Base-by-base conservation (phyloP, 2,113 vertebrate genomes). In the Plecturocebus donacophilus region DNA sequence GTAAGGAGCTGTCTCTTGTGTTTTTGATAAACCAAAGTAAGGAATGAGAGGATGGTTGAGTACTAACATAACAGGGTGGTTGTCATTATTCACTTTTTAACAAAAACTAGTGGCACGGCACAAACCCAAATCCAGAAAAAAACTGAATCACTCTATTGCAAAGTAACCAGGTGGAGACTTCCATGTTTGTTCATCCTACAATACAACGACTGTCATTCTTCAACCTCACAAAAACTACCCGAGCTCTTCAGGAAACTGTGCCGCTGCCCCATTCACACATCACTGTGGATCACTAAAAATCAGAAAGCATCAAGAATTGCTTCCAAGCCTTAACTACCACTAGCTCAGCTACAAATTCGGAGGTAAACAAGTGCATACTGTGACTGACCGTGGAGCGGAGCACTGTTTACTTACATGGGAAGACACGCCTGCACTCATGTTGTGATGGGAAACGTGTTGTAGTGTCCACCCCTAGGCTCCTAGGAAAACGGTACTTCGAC, bases 381-480 rank as follows among this genome's bases (percentile, higher is more conserved):
- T 35, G 82, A 68, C 76, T 19, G 83, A 54, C 42, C 11, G 58
- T 27, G 71, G 77, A 61, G 68, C 6, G 1, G 14, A 80, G 58
- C 77, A 87, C 73, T 66, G 76, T 79, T 92, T 80, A 68, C 90
- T 85, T 75, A 21, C 56, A 75, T 0, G 56, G 58, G 71, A 90
- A 90, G 84, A 96, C 12, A 42, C 92, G 90, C 87, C 0, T 6
- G 58, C 12, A 42, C 90, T 92, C 88, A 1, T 8, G 58, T 12
- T 75, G 87, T 47, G 91, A 87, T 38, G 94, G 61, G 77, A 89
- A 95, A 95, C 92, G 68, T 86, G 95, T 92, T 96, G 97, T 95
- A 52, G 54, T 20, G 45, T 56, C 47, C 35, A 54, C 70, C 52
- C 54, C 94, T 3, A 47, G 42, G 42, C 42, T 84, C 54, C 77